phyloP scores from a whole-genome alignment of 2,888 invertebrate genomes.

The Isotomurus palustris region DNA sequence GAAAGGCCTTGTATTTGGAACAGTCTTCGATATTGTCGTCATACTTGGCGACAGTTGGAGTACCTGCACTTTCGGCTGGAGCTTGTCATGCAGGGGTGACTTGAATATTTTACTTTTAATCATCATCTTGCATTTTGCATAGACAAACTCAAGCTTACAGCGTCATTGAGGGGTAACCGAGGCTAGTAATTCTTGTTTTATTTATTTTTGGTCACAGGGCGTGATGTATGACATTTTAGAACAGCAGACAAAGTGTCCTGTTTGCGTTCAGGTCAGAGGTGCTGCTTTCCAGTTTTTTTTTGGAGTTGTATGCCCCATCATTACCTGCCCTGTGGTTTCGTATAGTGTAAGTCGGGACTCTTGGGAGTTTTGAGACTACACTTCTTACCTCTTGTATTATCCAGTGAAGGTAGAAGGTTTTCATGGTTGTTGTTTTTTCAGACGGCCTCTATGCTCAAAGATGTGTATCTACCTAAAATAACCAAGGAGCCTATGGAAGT shows the following conservation, averaged over 20 bases:
- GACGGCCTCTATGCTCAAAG: conserved; percentile 18
- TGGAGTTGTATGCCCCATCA: conserved; percentile 59
- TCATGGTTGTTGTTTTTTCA: conserved; percentile 11
- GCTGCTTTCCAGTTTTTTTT: conserved; percentile 55
- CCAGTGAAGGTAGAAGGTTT: background rate
- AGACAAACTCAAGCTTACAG: no score
- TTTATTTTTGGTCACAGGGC: no score
- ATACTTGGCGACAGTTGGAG: conserved; percentile 58
- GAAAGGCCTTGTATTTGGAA: conserved; percentile 60
- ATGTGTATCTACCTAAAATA: conserved; percentile 27
- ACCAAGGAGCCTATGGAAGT: conserved; percentile 22
- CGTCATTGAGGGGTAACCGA: no score
- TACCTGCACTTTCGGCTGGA: conserved; percentile 58
- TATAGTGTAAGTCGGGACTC: conserved; percentile 56
- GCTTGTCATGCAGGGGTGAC: conserved; percentile 58
- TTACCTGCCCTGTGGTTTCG: conserved; percentile 59
- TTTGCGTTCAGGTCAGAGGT: conserved; percentile 63
- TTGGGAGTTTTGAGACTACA: background rate
- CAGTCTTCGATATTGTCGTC: conserved; percentile 59
- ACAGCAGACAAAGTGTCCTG: conserved; percentile 58
- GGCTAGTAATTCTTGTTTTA: no score
- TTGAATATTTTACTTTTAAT: background rate
- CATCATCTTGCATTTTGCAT: background rate
- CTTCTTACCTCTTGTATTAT: background rate
- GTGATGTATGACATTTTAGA: conserved; percentile 59